Evolutionary conservation across 2,113 vertebrate species (phyloP).

Genomic region (Polypterus senegalus): DNA sequence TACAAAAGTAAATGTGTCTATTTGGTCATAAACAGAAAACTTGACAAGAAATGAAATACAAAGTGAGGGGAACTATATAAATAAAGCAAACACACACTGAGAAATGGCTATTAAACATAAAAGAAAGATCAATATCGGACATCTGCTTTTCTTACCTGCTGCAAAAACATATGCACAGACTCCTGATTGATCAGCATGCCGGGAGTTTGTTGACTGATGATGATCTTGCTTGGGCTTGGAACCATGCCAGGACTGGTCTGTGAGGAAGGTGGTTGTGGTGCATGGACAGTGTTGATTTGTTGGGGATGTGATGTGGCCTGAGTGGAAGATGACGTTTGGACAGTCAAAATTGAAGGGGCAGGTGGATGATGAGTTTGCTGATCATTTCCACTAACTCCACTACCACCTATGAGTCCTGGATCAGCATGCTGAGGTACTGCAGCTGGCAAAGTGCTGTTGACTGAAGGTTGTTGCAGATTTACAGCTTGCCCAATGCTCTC

Average conservation of each 20-base stretch:
- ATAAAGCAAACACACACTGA: no score
- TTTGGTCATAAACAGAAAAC: no score
- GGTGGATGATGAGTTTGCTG: slow-evolving; percentile 40
- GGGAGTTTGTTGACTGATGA: slow-evolving; percentile 62
- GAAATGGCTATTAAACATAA: no score
- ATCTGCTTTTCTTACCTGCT: slow-evolving; percentile 59
- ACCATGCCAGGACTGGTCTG: slow-evolving; percentile 46
- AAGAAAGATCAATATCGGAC: no score
- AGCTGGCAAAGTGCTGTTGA: slow-evolving; percentile 36
- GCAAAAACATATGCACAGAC: slow-evolving; percentile 84
- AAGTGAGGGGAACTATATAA: no score
- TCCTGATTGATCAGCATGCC: slow-evolving; percentile 76
- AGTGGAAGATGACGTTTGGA: slow-evolving; percentile 52
- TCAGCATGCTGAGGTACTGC: slow-evolving; percentile 42
- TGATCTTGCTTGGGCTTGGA: slow-evolving; percentile 68
- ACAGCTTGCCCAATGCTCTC: slow-evolving; percentile 65
- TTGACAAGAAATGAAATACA: no score
- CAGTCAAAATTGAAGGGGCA: slow-evolving; percentile 51
- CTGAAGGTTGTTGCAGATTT: slow-evolving; percentile 53
- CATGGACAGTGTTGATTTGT: slow-evolving; percentile 42
- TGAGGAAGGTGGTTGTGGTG: slow-evolving; percentile 39
- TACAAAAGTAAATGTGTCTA: no score
- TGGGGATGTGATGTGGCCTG: slow-evolving; percentile 34
- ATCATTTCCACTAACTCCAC: slow-evolving; percentile 44
- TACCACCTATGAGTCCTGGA: slow-evolving; percentile 40